These are phyloP conservation scores for Alligator mississippiensis DNA, from an alignment of 2,113 vertebrate species.

Conservation along the genomic window DNA sequence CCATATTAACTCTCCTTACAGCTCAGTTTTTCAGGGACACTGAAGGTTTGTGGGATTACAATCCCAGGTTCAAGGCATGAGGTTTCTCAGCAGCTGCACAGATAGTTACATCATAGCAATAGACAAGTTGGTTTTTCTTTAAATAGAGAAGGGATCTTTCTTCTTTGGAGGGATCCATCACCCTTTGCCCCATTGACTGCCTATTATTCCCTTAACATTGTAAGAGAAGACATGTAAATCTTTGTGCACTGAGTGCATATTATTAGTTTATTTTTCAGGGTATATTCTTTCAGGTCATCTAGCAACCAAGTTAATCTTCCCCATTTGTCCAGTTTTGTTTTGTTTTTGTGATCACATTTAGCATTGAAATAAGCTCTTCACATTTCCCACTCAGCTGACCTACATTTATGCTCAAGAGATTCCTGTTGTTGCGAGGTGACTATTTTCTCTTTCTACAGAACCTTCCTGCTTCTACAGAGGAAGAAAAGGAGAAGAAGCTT, in stretches of 20 bases:
- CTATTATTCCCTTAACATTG: not conserved
- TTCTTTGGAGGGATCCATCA: not conserved
- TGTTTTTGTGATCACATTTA: not conserved
- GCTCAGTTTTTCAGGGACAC: not conserved
- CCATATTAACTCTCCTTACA: not conserved
- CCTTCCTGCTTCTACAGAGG: constrained; percentile 63
- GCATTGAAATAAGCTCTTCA: not conserved
- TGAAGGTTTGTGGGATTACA: not conserved
- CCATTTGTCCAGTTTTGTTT: fast-evolving
- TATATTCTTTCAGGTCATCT: not conserved
- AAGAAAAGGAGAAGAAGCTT: constrained; percentile 88
- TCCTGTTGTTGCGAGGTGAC: not conserved
- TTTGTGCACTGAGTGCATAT: not conserved
- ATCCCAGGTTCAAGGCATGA: not conserved
- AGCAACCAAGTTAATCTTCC: not conserved
- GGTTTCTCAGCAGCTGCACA: not conserved
- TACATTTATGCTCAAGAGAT: not conserved
- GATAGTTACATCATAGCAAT: not conserved
- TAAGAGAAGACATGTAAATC: not conserved
- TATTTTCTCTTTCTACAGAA: constrained; percentile 63
- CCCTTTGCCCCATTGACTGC: not conserved
- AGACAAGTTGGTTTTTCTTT: not conserved
- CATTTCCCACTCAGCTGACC: not conserved
- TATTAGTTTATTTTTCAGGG: not conserved
- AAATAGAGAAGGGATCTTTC: not conserved